Evolutionary conservation across 2,113 vertebrate species (phyloP).

Genomic region (Melozone crissalis): DNA sequence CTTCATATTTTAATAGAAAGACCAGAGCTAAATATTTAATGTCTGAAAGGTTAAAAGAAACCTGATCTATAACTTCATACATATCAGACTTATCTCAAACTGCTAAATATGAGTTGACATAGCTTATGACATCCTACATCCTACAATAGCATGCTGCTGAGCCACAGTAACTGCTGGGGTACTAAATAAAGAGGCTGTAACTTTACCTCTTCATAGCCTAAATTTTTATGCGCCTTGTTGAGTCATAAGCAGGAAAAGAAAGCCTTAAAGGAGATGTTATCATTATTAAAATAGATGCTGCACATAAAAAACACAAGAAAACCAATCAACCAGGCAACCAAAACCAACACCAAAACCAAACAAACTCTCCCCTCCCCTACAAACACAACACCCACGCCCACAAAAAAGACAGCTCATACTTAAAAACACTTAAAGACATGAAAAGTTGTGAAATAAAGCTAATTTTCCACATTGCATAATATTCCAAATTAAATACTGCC

Average conservation of each 20-base stretch:
- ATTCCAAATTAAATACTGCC: background rate
- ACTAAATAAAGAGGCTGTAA: background rate
- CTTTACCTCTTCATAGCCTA: background rate
- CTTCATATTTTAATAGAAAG: background rate
- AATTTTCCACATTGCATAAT: background rate
- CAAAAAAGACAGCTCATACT: background rate
- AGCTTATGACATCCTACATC: background rate
- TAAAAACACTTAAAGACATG: background rate
- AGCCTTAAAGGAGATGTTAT: background rate
- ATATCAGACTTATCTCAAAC: background rate
- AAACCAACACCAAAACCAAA: background rate
- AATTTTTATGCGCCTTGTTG: background rate
- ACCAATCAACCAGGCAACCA: background rate
- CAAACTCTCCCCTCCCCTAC: background rate
- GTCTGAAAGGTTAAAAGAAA: slow-evolving; percentile 35
- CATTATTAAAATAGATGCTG: background rate
- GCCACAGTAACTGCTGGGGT: background rate
- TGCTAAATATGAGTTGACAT: slow-evolving; percentile 11
- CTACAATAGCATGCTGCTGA: background rate
- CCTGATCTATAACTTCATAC: background rate
- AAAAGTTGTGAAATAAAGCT: background rate
- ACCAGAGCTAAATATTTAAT: background rate
- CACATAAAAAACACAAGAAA: background rate
- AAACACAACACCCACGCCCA: background rate
- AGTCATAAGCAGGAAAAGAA: background rate